Base-by-base conservation (phyloP, 2,797 vertebrate genomes). In the Parauchenoglanis punctatus region DNA sequence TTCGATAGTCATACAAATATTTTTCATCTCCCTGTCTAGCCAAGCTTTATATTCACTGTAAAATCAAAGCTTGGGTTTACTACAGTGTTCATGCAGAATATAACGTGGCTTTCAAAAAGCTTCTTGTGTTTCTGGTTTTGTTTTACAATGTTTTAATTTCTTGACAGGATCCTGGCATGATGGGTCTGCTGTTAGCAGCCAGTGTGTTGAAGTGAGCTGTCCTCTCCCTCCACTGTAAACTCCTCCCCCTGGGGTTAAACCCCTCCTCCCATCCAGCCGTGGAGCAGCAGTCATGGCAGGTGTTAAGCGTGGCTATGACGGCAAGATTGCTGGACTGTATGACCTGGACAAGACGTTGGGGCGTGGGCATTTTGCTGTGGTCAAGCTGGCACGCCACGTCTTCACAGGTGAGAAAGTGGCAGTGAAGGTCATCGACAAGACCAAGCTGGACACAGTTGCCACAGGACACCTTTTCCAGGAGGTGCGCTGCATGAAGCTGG, bases 371-470 rank as follows among this genome's bases (percentile, higher is more conserved):
- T 99, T 99, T 87, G 98, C 98, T 0, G 98, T 99, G 89, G 98
- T 99, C 90, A 99, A 99, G 92, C 96, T 99, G 89, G 98, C 98
- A 2, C 97, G 98, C 65, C 98, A 99, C 17, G 98, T 99, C 92
- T 99, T 99, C 85, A 99, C 98, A 0, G 98, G 98, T 65, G 98
- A 99, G 93, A 99, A 99, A 91, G 98, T 99, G 91, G 98, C 98
- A 0, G 98, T 99, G 17, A 99, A 99, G 93, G 98, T 99, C 63
- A 99, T 99, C 31, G 98, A 99, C 95, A 99, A 99, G 95, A 99
- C 97, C 54, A 99, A 99, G 93, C 93, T 99, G 88, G 98, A 99
- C 95, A 96, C 96, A 0, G 94, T 98, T 0, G 98, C 98, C 44
- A 99, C 98, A 0, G 98, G 98, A 1, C 98, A 99, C 89, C 97